phyloP scores from a whole-genome alignment of 92 coral and sea anemone species.

The Zoanthus sansibaricus region DNA sequence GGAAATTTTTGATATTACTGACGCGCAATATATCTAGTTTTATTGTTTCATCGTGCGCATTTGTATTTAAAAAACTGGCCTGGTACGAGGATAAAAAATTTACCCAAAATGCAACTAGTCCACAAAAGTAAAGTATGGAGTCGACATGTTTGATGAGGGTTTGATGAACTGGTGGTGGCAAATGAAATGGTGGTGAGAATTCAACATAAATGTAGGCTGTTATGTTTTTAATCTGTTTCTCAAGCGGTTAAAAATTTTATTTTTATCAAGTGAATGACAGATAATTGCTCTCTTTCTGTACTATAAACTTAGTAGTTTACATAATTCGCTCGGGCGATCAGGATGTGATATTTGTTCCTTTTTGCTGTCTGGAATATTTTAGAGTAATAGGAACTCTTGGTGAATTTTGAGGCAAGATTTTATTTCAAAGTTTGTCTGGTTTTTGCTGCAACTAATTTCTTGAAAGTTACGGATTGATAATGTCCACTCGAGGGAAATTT shows the following conservation, averaged over 20 bases:
- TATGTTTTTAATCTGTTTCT: not conserved
- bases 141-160: not conserved
- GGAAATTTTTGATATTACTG: too few relatives aligned
- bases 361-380: not conserved
- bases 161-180: not conserved
- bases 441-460: not conserved
- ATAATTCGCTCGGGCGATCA: not conserved
- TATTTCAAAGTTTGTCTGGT: not conserved
- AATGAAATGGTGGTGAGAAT: conserved; percentile 17
- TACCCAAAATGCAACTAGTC: conserved; percentile 29
- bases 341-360: not conserved
- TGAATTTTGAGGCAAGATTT: not conserved
- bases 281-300: not conserved
- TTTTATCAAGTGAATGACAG: not conserved
- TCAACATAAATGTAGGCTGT: not conserved
- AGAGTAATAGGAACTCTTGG: not conserved
- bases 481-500: conserved; percentile 22
- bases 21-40: too few relatives aligned
- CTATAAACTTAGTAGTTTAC: not conserved
- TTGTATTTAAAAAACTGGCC: not conserved
- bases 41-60: too few relatives aligned
- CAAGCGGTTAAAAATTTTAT: not conserved
- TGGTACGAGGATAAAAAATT: not conserved
- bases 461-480: not conserved
- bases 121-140: not conserved